Evolutionary conservation across 2,888 invertebrate genomes (phyloP), one percentile per base, ranked within the genome.

Genomic region (Lasioglossum leucozonium): DNA sequence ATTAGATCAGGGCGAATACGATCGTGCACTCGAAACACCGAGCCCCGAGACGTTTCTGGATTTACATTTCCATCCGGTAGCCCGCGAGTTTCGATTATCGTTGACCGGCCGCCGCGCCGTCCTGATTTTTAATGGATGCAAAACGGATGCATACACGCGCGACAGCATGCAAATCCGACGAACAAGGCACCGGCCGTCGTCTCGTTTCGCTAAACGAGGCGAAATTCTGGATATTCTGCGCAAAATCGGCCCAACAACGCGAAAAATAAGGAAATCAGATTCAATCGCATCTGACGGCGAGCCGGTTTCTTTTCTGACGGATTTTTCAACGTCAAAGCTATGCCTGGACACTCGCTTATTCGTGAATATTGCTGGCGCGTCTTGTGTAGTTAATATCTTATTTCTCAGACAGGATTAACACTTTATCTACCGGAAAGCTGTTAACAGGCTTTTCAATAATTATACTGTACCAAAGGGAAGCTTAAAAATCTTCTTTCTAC

Each of bases 101-200:
- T n/a, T 65, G 71, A 79, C 77, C 86, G 58, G 26, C 26, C 26
- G 4, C 22, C 65, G 77, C 26, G 13, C 22, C 65, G 77, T 62
- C n/a, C 86, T 79, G 79, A 86, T 87, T 86, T 87, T 86, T 82
- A 87, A 87, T 86, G 47, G 69, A 87, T 87, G 86, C 77, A 86
- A 87, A 87, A 77, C 79, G 72, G 83, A 86, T 82, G 82, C 85
- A 86, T 84, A 71, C 85, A 78, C 81, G 77, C 85, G 78, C 77
- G 76, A 51, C 76, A 62, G 47, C 55, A 87, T 87, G 87, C 86
- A 87, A 86, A 87, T 87, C 65, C 6, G 26, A 40, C 58, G 26
- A 71, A 71, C n/a, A 42, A 67, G 74, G 37, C 67, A 22, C 22
- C 37, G 51, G 30, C 42, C 62, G 62, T 62, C 26, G 26, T 77